Conservation (phyloP, 2,888 invertebrate species). For the Baronia brevicornis region DNA sequence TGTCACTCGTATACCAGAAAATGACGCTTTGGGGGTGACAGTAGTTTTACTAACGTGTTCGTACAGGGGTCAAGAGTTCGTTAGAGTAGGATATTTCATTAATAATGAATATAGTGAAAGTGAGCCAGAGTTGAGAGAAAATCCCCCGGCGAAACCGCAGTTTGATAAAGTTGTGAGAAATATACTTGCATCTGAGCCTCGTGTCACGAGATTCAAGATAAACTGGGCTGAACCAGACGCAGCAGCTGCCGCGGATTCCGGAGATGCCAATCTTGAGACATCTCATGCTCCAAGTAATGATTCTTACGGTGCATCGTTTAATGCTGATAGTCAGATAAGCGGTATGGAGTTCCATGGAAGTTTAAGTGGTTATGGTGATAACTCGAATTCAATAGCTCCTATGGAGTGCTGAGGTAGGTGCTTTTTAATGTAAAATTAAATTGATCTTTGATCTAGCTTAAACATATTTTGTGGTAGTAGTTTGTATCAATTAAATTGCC, state of each 20-base stretch:
- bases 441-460: not conserved
- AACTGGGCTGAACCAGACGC: constrained; percentile 92
- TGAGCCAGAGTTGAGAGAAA: constrained; percentile 94
- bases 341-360: constrained; percentile 60
- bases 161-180: constrained; percentile 94
- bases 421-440: constrained; percentile 1
- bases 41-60: constrained; percentile 97
- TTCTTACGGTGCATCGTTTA: constrained; percentile 56
- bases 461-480: too few species aligned
- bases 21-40: constrained; percentile 98
- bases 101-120: constrained; percentile 96
- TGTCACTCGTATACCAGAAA: constrained; percentile 93
- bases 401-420: constrained; percentile 76
- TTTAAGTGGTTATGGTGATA: constrained; percentile 73
- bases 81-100: constrained; percentile 98
- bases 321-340: constrained; percentile 64
- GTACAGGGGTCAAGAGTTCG: constrained; percentile 94
- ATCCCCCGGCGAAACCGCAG: constrained; percentile 93
- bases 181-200: constrained; percentile 91
- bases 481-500: too few species aligned
- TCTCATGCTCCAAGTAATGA: constrained; percentile 58
- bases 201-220: constrained; percentile 96
- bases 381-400: constrained; percentile 78
- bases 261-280: constrained; percentile 50
- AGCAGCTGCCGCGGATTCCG: constrained; percentile 42